Evolutionary conservation across 2,888 invertebrate genomes (phyloP), one percentile per base, ranked within the genome.

Genomic region (Busseola fusca): DNA sequence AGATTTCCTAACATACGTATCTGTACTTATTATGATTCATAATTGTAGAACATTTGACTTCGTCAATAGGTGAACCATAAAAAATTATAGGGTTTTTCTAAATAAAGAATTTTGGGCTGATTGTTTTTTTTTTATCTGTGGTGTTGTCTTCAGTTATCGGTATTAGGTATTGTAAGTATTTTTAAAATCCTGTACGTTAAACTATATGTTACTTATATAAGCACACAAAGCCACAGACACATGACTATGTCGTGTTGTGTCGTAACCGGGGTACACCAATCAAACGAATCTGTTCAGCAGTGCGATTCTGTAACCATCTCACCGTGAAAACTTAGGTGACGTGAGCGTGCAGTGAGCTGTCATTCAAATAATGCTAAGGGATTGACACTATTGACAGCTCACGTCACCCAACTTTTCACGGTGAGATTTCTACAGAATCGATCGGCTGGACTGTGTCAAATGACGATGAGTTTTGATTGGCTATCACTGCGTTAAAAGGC

Each of bases 21-120:
- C n/a, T n/a, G 0, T 60, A 27, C 2, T 45, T 21, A 30, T 16
- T n/a, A 16, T 12, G 10, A 72, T 50, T 30, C 1, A 50, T 12
- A 34, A 45, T 60, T 45, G 0, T 37, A 54, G 12, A 14, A 34
- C 16, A 6, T 16, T 45, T 58, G 3, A 1, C 25, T 25, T 27
- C 16, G 5, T 0, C 10, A 9, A 18, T 56, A 56, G 9, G 9
- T 16, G 18, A 27, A 4, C 25, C 27, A 21, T 6, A 30, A 48
- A 27, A 9, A 12, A 27, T 5, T 1, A 14, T 1, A 60, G 6
- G 2, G n/a, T 1, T n/a, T 18, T 37, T 27, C 0, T 18, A 48
- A 48, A 40, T 37, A 34, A 30, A 16, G 16, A 4, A 5, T 30
- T 58, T 74, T 52, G 45, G 66, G 66, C 66, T 66, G 66, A 73